Evolutionary conservation across 2,113 vertebrate genomes (phyloP).

Genomic region (Piaya cayana): DNA sequence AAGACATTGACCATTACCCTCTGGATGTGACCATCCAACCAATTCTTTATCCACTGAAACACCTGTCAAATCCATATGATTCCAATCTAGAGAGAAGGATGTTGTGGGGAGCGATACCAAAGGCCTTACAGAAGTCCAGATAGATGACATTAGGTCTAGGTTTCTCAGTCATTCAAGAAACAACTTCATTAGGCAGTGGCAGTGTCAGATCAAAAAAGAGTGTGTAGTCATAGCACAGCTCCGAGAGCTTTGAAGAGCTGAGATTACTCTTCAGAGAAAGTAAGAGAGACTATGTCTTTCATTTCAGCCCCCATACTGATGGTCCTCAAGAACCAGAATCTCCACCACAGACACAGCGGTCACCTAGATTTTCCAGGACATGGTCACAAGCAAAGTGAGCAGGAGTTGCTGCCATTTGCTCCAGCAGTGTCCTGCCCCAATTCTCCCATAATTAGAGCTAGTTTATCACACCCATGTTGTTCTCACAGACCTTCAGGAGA

Average conservation of each 20-base stretch:
- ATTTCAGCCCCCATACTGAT: background rate
- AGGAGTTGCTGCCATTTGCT: background rate
- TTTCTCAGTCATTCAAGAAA: background rate
- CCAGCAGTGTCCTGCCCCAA: background rate
- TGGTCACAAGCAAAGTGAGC: background rate
- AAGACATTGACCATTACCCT: too few relatives aligned
- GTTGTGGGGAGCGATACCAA: too few relatives aligned
- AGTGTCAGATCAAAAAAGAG: background rate
- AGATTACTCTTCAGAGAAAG: background rate
- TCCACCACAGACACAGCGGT: background rate
- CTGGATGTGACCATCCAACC: too few relatives aligned
- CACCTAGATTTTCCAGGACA: background rate
- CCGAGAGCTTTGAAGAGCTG: background rate
- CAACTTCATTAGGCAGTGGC: background rate
- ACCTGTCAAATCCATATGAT: too few relatives aligned
- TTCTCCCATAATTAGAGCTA: background rate
- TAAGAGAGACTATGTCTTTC: background rate
- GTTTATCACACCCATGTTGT: background rate
- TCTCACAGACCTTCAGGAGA: background rate
- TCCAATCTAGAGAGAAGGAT: too few relatives aligned
- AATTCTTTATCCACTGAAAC: too few relatives aligned
- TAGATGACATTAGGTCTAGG: too few relatives aligned
- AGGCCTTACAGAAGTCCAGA: too few relatives aligned
- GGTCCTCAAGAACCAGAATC: background rate
- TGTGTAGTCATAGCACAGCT: rapidly evolving